These are phyloP conservation scores for Ellobius talpinus DNA, from an alignment of 2,113 vertebrate genomes.

Conservation along the genomic window DNA sequence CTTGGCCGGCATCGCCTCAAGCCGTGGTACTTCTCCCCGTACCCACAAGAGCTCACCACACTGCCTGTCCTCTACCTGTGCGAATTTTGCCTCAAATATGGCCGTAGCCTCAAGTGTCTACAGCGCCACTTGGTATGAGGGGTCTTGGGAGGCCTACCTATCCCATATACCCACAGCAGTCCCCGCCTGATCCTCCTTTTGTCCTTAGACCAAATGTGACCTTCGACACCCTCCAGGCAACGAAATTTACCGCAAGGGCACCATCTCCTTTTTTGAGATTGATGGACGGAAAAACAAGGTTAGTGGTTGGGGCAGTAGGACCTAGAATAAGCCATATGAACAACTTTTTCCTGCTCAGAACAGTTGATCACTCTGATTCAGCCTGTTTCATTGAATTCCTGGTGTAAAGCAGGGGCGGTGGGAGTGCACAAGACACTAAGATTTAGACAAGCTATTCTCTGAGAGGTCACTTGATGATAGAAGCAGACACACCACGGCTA, in stretches of 20 bases:
- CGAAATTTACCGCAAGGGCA: slow-evolving; percentile 96
- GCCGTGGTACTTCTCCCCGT: slow-evolving; percentile 98
- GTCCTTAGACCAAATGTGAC: slow-evolving; percentile 92
- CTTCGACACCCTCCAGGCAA: slow-evolving; percentile 95
- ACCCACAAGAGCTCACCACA: slow-evolving; percentile 95
- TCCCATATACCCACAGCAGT: too few relatives aligned
- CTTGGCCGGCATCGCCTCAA: slow-evolving; percentile 95
- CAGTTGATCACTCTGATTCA: background rate
- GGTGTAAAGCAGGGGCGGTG: background rate
- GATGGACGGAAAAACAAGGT: slow-evolving; percentile 98
- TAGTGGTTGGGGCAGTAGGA: background rate
- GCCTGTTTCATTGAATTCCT: background rate
- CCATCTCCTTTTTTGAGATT: slow-evolving; percentile 97
- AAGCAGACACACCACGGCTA: background rate
- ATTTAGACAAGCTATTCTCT: background rate
- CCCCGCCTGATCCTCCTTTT: background rate
- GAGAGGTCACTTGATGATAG: background rate
- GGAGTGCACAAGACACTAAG: background rate
- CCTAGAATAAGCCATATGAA: background rate
- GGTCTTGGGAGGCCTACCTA: background rate
- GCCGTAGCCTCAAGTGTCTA: slow-evolving; percentile 97
- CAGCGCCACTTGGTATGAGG: slow-evolving; percentile 95
- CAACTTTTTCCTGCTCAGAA: background rate
- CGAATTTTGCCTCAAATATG: slow-evolving; percentile 98
- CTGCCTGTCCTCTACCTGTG: slow-evolving; percentile 97